These are phyloP conservation scores for Thymelicus lineola DNA, from an alignment of 2,888 invertebrate genomes.

Conservation along the genomic window DNA sequence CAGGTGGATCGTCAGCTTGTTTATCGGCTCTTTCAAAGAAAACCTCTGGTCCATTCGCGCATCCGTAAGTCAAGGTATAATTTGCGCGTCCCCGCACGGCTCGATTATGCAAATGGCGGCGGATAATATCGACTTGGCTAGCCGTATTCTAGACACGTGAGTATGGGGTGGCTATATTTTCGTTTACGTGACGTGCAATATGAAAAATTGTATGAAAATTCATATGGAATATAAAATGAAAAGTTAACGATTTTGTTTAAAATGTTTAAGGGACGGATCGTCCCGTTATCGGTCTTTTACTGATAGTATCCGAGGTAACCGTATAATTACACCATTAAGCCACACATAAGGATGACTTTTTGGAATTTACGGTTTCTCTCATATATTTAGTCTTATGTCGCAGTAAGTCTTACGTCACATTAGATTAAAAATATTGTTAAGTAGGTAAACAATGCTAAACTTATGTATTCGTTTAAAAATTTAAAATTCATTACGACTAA, in stretches of 20 bases:
- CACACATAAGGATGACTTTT: background rate
- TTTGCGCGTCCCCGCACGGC: constrained; percentile 34
- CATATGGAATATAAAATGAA: background rate
- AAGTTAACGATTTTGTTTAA: background rate
- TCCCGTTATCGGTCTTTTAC: background rate
- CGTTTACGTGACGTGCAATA: constrained; percentile 5
- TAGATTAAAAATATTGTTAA: too few species aligned
- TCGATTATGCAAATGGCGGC: constrained; percentile 45
- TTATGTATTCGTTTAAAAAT: too few species aligned
- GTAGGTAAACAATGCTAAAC: too few species aligned
- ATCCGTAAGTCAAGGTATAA: background rate
- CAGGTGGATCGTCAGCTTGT: too few species aligned
- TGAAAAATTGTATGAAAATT: constrained; percentile 2
- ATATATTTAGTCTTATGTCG: too few species aligned
- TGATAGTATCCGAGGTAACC: background rate
- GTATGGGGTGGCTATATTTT: constrained; percentile 1
- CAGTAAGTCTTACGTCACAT: too few species aligned
- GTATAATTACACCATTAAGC: background rate
- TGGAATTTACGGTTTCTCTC: background rate
- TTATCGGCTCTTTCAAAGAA: too few species aligned
- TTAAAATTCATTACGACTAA: too few species aligned
- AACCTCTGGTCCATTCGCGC: too few species aligned
- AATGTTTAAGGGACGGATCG: background rate
- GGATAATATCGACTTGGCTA: constrained; percentile 42
- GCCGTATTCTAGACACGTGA: constrained; percentile 23